Conservation (phyloP, 2,888 invertebrate species). For the Bombylius discolor region DNA sequence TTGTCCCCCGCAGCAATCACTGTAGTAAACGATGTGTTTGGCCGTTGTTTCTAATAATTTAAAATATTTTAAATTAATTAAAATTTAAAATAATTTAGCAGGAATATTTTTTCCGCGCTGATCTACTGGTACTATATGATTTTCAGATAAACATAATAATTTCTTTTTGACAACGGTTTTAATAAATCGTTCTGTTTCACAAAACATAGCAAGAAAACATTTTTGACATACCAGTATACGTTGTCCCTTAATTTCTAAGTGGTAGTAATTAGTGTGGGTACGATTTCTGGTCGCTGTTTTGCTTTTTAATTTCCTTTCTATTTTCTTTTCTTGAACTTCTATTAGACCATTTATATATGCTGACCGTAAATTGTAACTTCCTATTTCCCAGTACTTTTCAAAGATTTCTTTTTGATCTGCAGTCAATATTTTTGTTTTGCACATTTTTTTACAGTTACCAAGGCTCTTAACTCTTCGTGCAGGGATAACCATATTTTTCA, state of each 20-base stretch:
- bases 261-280: neutral
- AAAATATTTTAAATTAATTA: neutral
- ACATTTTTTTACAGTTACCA: neutral
- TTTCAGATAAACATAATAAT: neutral
- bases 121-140: neutral
- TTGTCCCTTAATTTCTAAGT: constrained; percentile 6
- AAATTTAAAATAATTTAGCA: neutral
- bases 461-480: neutral
- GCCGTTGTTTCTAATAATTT: neutral
- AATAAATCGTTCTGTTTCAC: constrained; percentile 9
- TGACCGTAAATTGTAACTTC: neutral
- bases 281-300: constrained; percentile 4
- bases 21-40: constrained; percentile 7
- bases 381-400: neutral
- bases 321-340: neutral
- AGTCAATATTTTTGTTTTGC: neutral
- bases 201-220: constrained; percentile 9
- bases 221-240: constrained; percentile 7
- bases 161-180: constrained; percentile 6
- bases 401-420: neutral
- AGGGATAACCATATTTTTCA: neutral
- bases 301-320: neutral
- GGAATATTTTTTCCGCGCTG: neutral
- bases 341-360: neutral
- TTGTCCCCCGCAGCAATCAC: neutral